Evolutionary conservation across 1,140 invertebrate genomes (phyloP).

Genomic region (Drosophila malerkotliana): DNA sequence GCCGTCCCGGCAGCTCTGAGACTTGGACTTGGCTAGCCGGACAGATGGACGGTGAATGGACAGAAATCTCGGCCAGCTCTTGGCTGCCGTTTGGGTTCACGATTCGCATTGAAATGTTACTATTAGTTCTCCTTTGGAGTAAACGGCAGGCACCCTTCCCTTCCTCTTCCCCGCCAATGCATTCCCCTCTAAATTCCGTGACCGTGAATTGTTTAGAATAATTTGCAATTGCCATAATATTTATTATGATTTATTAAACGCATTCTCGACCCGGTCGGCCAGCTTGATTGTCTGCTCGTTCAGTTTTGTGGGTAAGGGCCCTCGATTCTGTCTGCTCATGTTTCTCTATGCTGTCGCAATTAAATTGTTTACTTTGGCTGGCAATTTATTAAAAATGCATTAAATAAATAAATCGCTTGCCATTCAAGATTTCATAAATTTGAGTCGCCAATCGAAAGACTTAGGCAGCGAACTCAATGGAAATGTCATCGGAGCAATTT

Average conservation of each 20-base stretch:
- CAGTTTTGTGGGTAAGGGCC: slow-evolving; percentile 46
- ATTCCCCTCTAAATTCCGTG: slow-evolving; percentile 47
- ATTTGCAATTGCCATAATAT: slow-evolving; percentile 81
- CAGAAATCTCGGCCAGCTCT: slow-evolving; percentile 2
- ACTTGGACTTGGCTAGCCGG: slow-evolving; percentile 4
- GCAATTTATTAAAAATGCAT: slow-evolving; percentile 76
- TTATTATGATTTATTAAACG: slow-evolving; percentile 76
- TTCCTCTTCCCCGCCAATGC: neutral
- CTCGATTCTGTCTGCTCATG: slow-evolving; percentile 49
- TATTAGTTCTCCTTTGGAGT: slow-evolving; percentile 37
- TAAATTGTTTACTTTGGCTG: slow-evolving; percentile 73
- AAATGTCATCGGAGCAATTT: slow-evolving; percentile 53
- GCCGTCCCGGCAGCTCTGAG: slow-evolving; percentile 14
- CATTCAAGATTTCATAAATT: slow-evolving; percentile 72
- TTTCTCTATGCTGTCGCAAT: slow-evolving; percentile 45
- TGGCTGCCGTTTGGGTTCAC: slow-evolving; percentile 33
- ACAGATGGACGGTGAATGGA: neutral
- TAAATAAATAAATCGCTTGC: slow-evolving; percentile 74
- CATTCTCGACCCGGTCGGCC: slow-evolving; percentile 31
- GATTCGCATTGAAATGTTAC: slow-evolving; percentile 60
- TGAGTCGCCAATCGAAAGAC: slow-evolving; percentile 58
- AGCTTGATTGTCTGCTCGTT: slow-evolving; percentile 12
- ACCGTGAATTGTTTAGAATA: slow-evolving; percentile 77
- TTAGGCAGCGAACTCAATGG: slow-evolving; percentile 59
- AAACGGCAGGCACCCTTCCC: slow-evolving; percentile 11